Conservation (phyloP, 2,113 vertebrate genomes). For the Ellobius talpinus region DNA sequence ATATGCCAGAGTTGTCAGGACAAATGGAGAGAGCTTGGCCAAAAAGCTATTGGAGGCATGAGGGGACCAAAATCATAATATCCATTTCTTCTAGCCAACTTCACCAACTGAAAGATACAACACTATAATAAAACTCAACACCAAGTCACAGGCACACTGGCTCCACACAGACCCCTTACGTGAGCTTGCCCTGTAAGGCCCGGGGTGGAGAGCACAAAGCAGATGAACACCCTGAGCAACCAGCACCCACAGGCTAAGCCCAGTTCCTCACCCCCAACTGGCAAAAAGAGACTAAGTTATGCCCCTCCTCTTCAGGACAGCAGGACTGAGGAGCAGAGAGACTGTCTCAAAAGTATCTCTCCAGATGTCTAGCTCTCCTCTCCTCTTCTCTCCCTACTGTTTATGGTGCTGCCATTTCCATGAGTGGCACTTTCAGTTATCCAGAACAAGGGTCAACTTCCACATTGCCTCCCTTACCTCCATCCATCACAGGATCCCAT, state of each 20-base stretch:
- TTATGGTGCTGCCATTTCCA: background rate
- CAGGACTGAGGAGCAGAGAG: background rate
- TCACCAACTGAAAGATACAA: slow-evolving; percentile 24
- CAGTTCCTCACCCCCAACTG: background rate
- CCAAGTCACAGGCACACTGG: background rate
- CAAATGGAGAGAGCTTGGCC: background rate
- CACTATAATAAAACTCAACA: slow-evolving; percentile 50
- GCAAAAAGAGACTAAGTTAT: background rate
- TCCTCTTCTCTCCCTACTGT: no score
- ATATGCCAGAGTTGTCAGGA: background rate
- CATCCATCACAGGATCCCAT: accelerated
- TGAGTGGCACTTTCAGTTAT: background rate
- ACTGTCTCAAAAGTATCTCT: background rate
- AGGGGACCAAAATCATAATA: background rate
- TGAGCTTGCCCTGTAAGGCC: background rate
- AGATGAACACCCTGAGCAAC: background rate
- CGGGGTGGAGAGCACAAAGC: background rate
- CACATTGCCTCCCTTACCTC: background rate
- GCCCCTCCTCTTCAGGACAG: background rate
- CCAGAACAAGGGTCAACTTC: background rate
- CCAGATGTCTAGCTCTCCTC: background rate
- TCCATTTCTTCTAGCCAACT: slow-evolving; percentile 5
- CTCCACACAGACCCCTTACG: background rate
- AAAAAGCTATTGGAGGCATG: background rate
- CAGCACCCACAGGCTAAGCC: background rate